These are phyloP conservation scores for Synergus gifuensis DNA, from an alignment of 2,888 invertebrate species.

Conservation along the genomic window DNA sequence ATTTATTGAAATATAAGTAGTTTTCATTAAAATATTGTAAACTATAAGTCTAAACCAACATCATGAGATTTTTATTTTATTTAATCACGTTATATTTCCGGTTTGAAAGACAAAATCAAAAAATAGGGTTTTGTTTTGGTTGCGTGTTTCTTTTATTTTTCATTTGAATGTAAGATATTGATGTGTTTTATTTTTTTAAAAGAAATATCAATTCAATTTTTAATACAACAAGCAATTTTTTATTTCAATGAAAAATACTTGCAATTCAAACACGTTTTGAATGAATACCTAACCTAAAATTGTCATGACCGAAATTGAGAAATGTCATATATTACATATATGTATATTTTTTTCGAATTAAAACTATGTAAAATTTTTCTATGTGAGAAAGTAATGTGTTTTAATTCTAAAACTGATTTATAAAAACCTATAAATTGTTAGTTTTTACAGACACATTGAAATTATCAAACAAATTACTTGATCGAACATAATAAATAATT, in stretches of 20 bases:
- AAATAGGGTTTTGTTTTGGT: neutral
- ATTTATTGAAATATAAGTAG: neutral
- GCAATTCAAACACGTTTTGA: neutral
- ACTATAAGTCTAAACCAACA: neutral
- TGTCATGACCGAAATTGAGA: neutral
- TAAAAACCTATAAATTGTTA: neutral
- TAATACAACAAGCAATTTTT: no score
- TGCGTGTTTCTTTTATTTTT: neutral
- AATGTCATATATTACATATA: neutral
- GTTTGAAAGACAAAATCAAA: neutral
- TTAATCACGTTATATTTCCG: neutral
- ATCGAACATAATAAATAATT: no score
- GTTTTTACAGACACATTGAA: no score
- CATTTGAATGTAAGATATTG: constrained; percentile 8
- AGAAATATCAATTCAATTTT: neutral
- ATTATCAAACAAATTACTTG: no score
- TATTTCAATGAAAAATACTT: neutral
- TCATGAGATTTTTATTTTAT: neutral
- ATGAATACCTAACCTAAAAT: neutral
- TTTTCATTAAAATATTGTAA: neutral
- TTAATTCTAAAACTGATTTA: neutral
- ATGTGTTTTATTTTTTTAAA: neutral
- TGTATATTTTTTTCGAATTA: neutral
- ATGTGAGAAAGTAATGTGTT: neutral
- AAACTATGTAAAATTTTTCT: no score